phyloP scores from a whole-genome alignment of 2,113 vertebrate species.

The Apaloderma vittatum region DNA sequence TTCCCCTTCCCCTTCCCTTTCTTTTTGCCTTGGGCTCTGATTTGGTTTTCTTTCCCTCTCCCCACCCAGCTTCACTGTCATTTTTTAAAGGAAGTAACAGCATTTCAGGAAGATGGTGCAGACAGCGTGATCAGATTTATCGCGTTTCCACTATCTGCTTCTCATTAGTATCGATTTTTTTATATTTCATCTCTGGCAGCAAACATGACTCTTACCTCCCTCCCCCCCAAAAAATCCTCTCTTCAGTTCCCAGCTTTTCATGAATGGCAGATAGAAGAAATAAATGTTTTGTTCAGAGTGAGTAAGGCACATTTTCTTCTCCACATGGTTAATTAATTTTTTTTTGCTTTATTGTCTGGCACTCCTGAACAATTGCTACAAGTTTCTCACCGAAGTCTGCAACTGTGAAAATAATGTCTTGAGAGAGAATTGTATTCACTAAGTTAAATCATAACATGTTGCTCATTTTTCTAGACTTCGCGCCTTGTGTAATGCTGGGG shows the following conservation, averaged over 20 bases:
- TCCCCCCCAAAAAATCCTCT: background rate
- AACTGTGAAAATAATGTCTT: background rate
- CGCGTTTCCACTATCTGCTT: constrained; percentile 12
- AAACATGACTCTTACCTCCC: background rate
- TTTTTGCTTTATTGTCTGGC: background rate
- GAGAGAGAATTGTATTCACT: background rate
- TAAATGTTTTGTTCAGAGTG: too few relatives aligned
- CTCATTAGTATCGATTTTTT: constrained; percentile 52
- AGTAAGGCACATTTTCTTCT: too few relatives aligned
- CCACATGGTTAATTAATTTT: background rate
- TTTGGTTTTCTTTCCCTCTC: background rate
- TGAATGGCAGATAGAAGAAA: background rate
- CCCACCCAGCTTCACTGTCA: background rate
- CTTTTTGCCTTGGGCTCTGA: background rate
- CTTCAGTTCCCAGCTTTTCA: background rate
- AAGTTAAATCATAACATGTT: background rate
- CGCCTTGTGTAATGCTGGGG: background rate
- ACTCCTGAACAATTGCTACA: background rate
- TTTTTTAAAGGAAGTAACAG: background rate
- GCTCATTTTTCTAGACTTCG: background rate
- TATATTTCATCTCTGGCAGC: constrained; percentile 16
- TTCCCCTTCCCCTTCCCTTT: too few relatives aligned
- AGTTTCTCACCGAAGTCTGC: background rate
- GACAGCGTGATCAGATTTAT: background rate
- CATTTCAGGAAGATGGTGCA: background rate